Conservation (phyloP, 2,888 invertebrate species). For the Antitype chi region DNA sequence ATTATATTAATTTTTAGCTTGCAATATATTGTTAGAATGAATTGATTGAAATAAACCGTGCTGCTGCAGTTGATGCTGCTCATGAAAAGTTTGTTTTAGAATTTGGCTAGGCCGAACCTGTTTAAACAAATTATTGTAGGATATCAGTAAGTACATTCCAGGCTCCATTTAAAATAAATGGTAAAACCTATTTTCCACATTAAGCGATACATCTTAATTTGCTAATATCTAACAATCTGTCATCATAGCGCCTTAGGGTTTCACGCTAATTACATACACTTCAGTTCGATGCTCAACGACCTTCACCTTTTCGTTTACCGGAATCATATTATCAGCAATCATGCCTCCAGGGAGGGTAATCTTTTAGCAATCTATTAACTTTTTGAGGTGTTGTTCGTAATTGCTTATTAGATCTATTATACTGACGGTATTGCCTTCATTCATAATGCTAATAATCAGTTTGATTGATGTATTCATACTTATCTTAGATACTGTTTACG, state of each 20-base stretch:
- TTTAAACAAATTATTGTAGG: no score
- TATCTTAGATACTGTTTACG: neutral
- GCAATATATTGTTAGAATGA: neutral
- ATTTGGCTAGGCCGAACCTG: neutral
- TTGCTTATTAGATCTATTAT: conserved; percentile 17
- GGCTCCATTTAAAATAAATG: neutral
- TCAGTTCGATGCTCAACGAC: conserved; percentile 34
- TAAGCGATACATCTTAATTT: conserved; percentile 17
- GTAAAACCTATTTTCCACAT: neutral
- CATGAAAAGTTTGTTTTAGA: neutral
- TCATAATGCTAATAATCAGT: neutral
- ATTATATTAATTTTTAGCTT: neutral
- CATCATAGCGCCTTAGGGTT: conserved; percentile 31
- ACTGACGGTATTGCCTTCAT: neutral
- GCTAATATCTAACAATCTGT: conserved; percentile 38
- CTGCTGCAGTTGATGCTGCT: neutral
- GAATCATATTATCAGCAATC: conserved; percentile 48
- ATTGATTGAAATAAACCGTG: neutral
- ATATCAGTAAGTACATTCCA: neutral
- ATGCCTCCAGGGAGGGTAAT: conserved; percentile 44
- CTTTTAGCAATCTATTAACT: conserved; percentile 34
- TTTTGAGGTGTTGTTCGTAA: conserved; percentile 29
- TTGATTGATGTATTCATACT: neutral
- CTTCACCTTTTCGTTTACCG: conserved; percentile 61
- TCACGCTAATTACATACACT: conserved; percentile 32